Evolutionary conservation across 2,113 vertebrate genomes (phyloP), one percentile per base, ranked within the genome.

Genomic region (Montifringilla adamsi): DNA sequence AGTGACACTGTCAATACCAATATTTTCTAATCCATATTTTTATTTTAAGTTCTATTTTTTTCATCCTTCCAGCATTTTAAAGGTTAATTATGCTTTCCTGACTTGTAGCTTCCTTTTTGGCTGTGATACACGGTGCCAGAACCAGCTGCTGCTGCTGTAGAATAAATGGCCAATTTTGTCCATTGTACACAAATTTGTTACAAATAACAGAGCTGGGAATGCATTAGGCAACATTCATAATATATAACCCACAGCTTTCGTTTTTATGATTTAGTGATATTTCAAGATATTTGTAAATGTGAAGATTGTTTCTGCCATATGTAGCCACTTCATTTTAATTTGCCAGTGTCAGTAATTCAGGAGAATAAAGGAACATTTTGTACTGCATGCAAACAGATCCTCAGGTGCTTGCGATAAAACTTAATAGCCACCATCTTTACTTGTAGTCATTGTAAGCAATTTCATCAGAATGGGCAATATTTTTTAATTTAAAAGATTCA

Each of bases 271-370:
- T 98, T 98, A 98, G 98, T 97, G 98, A 98, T 97, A 97, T 98
- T 98, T 98, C 97, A 97, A 97, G 98, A 97, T 98, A 98, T 97
- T 98, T 98, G 98, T 98, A 97, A 98, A 98, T 98, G 98, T 98
- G 98, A 95, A 98, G 96, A 98, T 98, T 97, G 97, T 97, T 98
- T 98, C 98, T 98, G 93, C 98, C 98, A 98, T 98, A 99, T 99
- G 98, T 98, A 98, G 96, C 97, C 98, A 98, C 98, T 99, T 98
- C 96, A 98, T 99, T 98, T 98, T 98, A 98, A 98, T 99, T 98
- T 99, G 97, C 98, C 96, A 97, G 96, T 99, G 98, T 99, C 98
- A 98, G 98, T 98, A 98, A 98, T 98, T 98, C 97, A 95, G 94
- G 97, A 98, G 97, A 97, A 98, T 97, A 96, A 98, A 97, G 95